phyloP scores from a whole-genome alignment of 2,888 invertebrate species.

The Ichneumon xanthorius region DNA sequence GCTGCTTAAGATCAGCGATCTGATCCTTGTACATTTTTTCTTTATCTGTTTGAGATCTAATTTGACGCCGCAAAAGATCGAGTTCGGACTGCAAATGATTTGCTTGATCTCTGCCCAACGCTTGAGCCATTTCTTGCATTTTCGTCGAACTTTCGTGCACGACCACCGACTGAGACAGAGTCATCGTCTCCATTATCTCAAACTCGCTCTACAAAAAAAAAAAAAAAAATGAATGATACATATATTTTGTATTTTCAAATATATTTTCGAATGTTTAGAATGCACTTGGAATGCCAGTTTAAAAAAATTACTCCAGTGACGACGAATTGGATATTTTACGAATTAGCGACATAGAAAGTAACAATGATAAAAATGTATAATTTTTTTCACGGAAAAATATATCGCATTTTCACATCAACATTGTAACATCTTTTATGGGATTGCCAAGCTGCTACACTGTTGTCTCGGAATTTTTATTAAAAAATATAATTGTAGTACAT shows the following conservation, averaged over 20 bases:
- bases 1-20: slow-evolving; percentile 86
- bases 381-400: too few species aligned
- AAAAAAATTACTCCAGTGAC: too few species aligned
- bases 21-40: slow-evolving; percentile 86
- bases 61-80: slow-evolving; percentile 77
- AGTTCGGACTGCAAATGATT: slow-evolving; percentile 74
- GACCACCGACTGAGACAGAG: slow-evolving; percentile 70
- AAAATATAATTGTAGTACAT: too few species aligned
- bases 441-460: too few species aligned
- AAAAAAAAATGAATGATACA: neutral
- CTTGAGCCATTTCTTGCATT: slow-evolving; percentile 73
- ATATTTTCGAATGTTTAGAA: neutral
- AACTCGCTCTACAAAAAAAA: slow-evolving; percentile 74
- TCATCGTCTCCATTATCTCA: slow-evolving; percentile 76
- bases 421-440: too few species aligned
- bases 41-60: slow-evolving; percentile 77
- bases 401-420: too few species aligned
- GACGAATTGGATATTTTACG: too few species aligned
- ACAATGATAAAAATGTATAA: too few species aligned
- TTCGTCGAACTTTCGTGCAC: slow-evolving; percentile 72
- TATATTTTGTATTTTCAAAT: neutral
- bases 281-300: neutral
- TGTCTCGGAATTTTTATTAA: too few species aligned
- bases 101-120: slow-evolving; percentile 70
- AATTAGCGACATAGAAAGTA: too few species aligned